phyloP scores from a whole-genome alignment of 1,140 invertebrate genomes.

The Subanguina moxae region DNA sequence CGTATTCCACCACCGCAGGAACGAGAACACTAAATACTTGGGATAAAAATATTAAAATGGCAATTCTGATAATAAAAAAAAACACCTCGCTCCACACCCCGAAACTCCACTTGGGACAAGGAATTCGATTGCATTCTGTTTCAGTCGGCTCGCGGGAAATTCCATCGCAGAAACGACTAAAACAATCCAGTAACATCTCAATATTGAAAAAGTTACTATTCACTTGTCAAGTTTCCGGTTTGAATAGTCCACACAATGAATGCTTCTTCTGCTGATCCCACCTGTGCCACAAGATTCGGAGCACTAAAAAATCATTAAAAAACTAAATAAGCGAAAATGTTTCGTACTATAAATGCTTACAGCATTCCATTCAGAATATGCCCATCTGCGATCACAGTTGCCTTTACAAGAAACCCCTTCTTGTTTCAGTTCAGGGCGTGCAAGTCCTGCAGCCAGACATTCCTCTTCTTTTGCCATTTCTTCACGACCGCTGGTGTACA shows the following conservation, averaged over 20 bases:
- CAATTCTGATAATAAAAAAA: slow-evolving; percentile 7
- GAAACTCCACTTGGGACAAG: slow-evolving; percentile 55
- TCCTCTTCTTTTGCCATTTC: slow-evolving; percentile 37
- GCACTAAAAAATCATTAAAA: slow-evolving; percentile 33
- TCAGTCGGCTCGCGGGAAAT: slow-evolving; percentile 43
- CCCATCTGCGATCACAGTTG: slow-evolving; percentile 27
- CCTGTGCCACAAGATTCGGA: slow-evolving; percentile 66
- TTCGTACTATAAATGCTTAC: slow-evolving; percentile 16
- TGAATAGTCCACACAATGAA: slow-evolving; percentile 64
- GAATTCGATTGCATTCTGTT: slow-evolving; percentile 51
- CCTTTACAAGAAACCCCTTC: slow-evolving; percentile 20
- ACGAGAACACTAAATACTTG: slow-evolving; percentile 67
- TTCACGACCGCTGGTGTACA: slow-evolving; percentile 30
- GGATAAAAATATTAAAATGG: neutral
- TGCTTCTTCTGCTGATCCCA: slow-evolving; percentile 66
- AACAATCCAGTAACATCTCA: too few species aligned
- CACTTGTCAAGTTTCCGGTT: slow-evolving; percentile 25
- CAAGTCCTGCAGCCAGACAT: slow-evolving; percentile 23
- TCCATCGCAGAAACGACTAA: slow-evolving; percentile 40
- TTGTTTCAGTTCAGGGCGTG: slow-evolving; percentile 13
- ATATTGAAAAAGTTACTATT: too few species aligned
- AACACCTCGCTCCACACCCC: slow-evolving; percentile 48
- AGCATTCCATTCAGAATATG: slow-evolving; percentile 51
- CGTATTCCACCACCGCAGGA: slow-evolving; percentile 70
- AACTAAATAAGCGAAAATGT: slow-evolving; percentile 11